Conservation (phyloP, 2,113 vertebrate species). For the Probosciger aterrimus region DNA sequence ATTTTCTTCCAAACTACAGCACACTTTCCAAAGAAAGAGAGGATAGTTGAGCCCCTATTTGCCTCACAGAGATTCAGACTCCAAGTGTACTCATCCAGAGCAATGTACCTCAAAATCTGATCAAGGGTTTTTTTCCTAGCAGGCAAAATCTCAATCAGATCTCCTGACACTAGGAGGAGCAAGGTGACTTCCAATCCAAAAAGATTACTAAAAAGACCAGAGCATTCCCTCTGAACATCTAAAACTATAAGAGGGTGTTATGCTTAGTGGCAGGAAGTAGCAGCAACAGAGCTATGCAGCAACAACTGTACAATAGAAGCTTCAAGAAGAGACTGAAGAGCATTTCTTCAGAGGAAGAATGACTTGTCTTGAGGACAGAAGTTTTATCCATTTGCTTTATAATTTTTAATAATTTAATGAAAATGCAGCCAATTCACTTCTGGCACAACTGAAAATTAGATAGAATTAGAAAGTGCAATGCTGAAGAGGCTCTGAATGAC, state of each 20-base stretch:
- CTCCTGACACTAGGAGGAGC: neutral
- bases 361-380: slow-evolving; percentile 9
- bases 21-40: neutral
- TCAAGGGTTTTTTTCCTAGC: neutral
- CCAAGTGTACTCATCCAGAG: neutral
- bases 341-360: slow-evolving; percentile 28
- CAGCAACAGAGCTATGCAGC: slow-evolving; percentile 14
- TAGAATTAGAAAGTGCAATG: neutral
- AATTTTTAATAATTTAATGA: slow-evolving; percentile 44
- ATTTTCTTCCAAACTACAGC: neutral
- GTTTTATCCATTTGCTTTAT: slow-evolving; percentile 18
- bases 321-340: slow-evolving; percentile 18
- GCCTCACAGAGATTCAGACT: neutral
- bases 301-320: slow-evolving; percentile 13
- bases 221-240: slow-evolving; percentile 6
- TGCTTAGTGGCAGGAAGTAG: neutral
- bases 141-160: neutral
- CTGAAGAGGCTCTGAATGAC: slow-evolving; percentile 35
- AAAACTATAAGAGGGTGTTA: neutral
- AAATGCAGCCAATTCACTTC: slow-evolving; percentile 37
- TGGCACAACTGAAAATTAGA: neutral
- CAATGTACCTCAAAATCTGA: neutral
- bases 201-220: neutral
- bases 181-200: neutral
- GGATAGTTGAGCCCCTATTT: neutral